Evolutionary conservation across 2,113 vertebrate species (phyloP).

Genomic region (Sphyrna mokarran): DNA sequence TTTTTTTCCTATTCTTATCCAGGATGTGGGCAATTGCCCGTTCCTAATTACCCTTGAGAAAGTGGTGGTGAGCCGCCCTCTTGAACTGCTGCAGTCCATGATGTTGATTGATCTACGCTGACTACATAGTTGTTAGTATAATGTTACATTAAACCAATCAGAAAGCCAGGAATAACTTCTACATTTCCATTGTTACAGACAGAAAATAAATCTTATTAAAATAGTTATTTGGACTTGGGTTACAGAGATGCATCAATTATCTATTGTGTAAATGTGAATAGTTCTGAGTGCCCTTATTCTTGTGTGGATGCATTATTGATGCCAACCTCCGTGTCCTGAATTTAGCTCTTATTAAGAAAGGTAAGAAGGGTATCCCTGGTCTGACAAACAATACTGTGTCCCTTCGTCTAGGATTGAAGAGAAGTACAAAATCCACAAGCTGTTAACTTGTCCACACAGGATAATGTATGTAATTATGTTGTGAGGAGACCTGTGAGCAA

Average conservation of each 20-base stretch:
- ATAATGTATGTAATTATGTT: too few relatives aligned
- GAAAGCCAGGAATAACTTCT: not conserved
- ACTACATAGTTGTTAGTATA: not conserved
- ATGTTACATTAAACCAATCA: not conserved
- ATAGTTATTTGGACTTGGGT: not conserved
- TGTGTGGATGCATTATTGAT: slow-evolving; percentile 94
- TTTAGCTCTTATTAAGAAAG: slow-evolving; percentile 93
- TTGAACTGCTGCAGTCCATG: too few relatives aligned
- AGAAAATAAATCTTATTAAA: not conserved
- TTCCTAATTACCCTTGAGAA: too few relatives aligned
- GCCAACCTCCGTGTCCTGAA: slow-evolving; percentile 94
- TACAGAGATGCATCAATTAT: not conserved
- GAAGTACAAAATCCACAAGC: too few relatives aligned
- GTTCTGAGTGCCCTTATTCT: not conserved
- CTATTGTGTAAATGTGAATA: not conserved
- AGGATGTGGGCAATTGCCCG: too few relatives aligned
- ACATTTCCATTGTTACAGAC: not conserved
- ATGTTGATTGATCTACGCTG: not conserved
- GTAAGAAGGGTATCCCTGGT: slow-evolving; percentile 50
- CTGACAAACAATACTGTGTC: too few relatives aligned
- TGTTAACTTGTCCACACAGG: too few relatives aligned
- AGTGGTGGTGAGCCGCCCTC: too few relatives aligned
- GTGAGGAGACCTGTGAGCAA: too few relatives aligned
- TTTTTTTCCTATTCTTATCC: not conserved
- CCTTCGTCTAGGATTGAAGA: too few relatives aligned